Percentiles rank a stretch among this genome's conserved stretches.
These are phyloP conservation scores for Trichonephila clavata DNA, from an alignment of 1,140 invertebrate genomes.

Conservation along the genomic window DNA sequence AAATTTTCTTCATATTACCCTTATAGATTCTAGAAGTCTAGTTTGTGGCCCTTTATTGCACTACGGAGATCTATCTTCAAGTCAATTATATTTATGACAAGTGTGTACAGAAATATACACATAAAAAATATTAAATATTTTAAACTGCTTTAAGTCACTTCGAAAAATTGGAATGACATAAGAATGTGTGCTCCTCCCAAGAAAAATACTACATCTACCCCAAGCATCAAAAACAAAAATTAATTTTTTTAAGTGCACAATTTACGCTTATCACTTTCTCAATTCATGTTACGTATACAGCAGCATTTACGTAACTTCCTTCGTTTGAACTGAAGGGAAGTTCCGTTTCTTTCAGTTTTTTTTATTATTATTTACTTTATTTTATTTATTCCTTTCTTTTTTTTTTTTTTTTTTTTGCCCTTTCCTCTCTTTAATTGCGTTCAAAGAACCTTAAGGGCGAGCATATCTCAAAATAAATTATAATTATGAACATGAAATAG, in stretches of 20 bases:
- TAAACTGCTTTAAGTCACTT: too few relatives aligned
- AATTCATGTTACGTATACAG: constrained; percentile 19
- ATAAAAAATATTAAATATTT: too few relatives aligned
- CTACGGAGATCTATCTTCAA: too few relatives aligned
- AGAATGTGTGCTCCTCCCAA: neutral
- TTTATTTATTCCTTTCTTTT: neutral
- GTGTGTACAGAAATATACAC: too few relatives aligned
- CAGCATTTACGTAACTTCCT: constrained; percentile 25
- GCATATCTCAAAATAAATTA: constrained; percentile 18
- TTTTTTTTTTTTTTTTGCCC: neutral
- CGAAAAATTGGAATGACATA: neutral
- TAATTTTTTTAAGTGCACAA: neutral
- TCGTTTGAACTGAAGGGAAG: constrained; percentile 27
- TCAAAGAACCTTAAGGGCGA: neutral
- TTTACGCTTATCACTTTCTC: constrained; percentile 4
- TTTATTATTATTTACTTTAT: neutral
- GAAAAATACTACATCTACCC: neutral
- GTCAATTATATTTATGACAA: too few relatives aligned
- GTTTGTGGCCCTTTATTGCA: too few relatives aligned
- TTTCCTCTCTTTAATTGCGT: neutral
- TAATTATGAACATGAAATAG: neutral
- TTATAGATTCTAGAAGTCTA: too few relatives aligned
- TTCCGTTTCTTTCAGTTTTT: neutral
- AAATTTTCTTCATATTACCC: too few relatives aligned
- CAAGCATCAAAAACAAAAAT: neutral